A percentile compares a stretch with the other conserved stretches of the same genome.
Evolutionary conservation across 1,140 invertebrate species (phyloP).

Genomic region (Drosophila nikananu): DNA sequence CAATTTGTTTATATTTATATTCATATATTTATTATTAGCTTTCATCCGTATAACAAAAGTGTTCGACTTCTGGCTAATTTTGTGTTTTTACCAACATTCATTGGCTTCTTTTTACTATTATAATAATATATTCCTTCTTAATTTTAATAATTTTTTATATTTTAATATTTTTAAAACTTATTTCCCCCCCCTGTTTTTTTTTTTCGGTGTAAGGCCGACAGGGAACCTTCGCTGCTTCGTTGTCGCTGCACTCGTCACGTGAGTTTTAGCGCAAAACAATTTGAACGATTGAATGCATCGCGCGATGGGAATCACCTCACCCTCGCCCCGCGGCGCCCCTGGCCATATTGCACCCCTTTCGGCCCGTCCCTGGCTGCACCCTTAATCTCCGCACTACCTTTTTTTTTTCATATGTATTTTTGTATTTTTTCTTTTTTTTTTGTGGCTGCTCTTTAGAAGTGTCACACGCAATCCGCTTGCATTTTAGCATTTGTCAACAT

Average conservation of each 20-base stretch:
- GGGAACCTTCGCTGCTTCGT: constrained; percentile 34
- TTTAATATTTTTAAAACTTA: neutral
- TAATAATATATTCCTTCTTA: neutral
- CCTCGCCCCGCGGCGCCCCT: constrained; percentile 1
- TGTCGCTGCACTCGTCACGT: constrained; percentile 78
- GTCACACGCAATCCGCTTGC: constrained; percentile 82
- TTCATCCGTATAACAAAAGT: too few species aligned
- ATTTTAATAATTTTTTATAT: too few species aligned
- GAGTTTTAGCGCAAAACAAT: constrained; percentile 82
- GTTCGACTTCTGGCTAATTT: too few species aligned
- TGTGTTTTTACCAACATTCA: too few species aligned
- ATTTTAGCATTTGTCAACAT: constrained; percentile 84
- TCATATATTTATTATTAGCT: too few species aligned
- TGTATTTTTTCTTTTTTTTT: constrained; percentile 7
- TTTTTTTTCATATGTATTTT: constrained; percentile 3
- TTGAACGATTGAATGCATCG: constrained; percentile 81
- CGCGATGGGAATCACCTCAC: constrained; percentile 39
- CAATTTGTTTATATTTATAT: too few species aligned
- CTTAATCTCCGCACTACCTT: constrained; percentile 7
- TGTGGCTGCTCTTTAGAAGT: constrained; percentile 67
- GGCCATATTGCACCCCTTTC: constrained; percentile 1
- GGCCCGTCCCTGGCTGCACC: constrained; percentile 9
- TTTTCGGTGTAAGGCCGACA: neutral
- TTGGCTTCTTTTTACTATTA: neutral
- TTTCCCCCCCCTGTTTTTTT: neutral